A percentile compares a stretch with the other conserved stretches of the same genome.
phyloP scores from a whole-genome alignment of 2,113 vertebrate species.

The Leptobrachium ailaonicum region DNA sequence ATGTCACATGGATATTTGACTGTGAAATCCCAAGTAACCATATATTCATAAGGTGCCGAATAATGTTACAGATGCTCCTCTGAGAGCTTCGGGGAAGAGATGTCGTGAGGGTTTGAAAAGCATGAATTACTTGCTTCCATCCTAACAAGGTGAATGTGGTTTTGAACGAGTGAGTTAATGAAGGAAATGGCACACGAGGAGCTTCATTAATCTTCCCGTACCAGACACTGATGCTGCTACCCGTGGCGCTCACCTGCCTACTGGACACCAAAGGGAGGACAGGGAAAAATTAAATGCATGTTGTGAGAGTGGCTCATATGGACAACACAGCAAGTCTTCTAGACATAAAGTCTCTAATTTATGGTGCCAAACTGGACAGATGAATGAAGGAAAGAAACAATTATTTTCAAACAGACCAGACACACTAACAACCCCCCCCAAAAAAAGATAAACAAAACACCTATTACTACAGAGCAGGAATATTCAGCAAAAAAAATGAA shows the following conservation, averaged over 20 bases:
- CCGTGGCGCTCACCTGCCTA: neutral
- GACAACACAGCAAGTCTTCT: neutral
- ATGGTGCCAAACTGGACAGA: too few relatives aligned
- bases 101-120: neutral
- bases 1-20: neutral
- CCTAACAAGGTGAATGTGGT: conserved; percentile 8
- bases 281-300: conserved; percentile 13
- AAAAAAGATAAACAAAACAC: too few relatives aligned
- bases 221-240: conserved; percentile 12
- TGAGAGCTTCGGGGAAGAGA: neutral
- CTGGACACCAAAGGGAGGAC: neutral
- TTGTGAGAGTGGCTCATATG: neutral
- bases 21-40: neutral
- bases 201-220: conserved; percentile 31
- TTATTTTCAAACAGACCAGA: neutral
- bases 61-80: neutral
- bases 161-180: conserved; percentile 7
- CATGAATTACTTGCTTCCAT: conserved; percentile 5
- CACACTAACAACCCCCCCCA: neutral
- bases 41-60: neutral
- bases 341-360: too few relatives aligned
- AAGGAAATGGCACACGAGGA: conserved; percentile 22
- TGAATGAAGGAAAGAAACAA: too few relatives aligned
- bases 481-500: too few relatives aligned
- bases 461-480: too few relatives aligned